Conservation (phyloP, 2,113 vertebrate genomes). For the Pterocles gutturalis region DNA sequence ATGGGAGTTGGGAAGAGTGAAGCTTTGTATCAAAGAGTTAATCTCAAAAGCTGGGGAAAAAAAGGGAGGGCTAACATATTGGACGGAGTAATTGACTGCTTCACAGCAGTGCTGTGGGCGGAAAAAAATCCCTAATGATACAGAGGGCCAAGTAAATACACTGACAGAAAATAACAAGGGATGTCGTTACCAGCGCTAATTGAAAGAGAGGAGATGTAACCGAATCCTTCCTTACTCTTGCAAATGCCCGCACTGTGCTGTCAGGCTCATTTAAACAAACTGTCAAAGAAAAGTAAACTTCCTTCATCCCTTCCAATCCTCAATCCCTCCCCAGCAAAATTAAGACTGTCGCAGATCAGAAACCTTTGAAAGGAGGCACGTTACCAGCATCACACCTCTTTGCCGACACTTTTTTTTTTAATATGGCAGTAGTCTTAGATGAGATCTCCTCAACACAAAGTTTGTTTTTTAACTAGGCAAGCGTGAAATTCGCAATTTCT, state of each 20-base stretch:
- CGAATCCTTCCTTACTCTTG: conserved; percentile 29
- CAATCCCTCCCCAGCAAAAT: neutral
- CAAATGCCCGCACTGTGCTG: neutral
- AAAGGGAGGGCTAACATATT: conserved; percentile 58
- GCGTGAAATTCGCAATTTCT: conserved; percentile 1
- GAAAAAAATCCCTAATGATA: conserved; percentile 52
- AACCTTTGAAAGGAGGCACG: neutral
- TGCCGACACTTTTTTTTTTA: neutral
- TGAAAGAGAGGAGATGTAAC: conserved; percentile 53
- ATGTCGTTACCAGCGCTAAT: conserved; percentile 40
- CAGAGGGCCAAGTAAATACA: conserved; percentile 63
- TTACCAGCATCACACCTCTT: neutral
- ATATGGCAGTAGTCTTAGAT: neutral
- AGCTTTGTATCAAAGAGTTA: conserved; percentile 39
- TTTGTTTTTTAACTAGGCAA: conserved; percentile 17
- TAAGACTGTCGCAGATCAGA: neutral
- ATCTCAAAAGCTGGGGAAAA: conserved; percentile 19
- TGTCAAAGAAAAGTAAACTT: conserved; percentile 41
- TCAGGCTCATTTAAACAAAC: conserved; percentile 50
- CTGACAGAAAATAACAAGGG: conserved; percentile 64
- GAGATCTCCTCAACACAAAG: neutral
- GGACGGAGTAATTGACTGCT: conserved; percentile 55
- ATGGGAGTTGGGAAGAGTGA: neutral
- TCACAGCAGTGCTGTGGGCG: conserved; percentile 68
- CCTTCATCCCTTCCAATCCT: conserved; percentile 27